Percentiles rank a stretch among this genome's conserved stretches.
Evolutionary conservation across 2,113 vertebrate genomes (phyloP).

Genomic region (Chamaea fasciata): DNA sequence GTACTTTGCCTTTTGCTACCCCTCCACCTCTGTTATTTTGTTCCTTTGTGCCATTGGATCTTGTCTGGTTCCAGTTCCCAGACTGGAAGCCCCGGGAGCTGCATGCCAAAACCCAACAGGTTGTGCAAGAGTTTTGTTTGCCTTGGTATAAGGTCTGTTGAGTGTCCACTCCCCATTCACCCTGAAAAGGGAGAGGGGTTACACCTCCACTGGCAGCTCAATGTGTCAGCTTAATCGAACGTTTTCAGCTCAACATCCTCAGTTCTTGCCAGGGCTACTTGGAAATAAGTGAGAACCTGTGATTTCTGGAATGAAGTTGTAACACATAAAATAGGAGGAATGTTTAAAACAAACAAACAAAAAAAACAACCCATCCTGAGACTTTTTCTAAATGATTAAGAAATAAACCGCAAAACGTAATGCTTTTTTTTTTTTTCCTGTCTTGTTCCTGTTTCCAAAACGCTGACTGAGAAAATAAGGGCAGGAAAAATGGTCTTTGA

Average conservation of each 20-base stretch:
- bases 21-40: not conserved
- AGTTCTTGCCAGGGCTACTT: not conserved
- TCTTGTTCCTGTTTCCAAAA: not conserved
- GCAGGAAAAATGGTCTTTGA: not conserved
- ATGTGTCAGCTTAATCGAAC: not conserved
- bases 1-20: constrained; percentile 32
- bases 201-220: not conserved
- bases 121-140: not conserved
- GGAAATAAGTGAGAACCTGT: not conserved
- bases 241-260: not conserved
- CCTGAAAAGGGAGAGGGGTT: not conserved
- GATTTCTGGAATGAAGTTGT: not conserved
- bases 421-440: not conserved
- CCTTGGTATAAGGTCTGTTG: not conserved
- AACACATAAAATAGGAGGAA: not conserved
- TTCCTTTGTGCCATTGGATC: not conserved
- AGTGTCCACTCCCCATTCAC: not conserved
- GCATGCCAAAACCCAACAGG: not conserved
- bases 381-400: not conserved
- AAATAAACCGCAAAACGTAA: not conserved
- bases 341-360: not conserved
- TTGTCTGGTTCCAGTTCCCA: not conserved
- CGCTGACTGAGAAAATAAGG: not conserved
- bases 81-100: not conserved
- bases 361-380: not conserved